These are phyloP conservation scores for Mustela nigripes DNA, from an alignment of 2,113 vertebrate species.

Conservation along the genomic window DNA sequence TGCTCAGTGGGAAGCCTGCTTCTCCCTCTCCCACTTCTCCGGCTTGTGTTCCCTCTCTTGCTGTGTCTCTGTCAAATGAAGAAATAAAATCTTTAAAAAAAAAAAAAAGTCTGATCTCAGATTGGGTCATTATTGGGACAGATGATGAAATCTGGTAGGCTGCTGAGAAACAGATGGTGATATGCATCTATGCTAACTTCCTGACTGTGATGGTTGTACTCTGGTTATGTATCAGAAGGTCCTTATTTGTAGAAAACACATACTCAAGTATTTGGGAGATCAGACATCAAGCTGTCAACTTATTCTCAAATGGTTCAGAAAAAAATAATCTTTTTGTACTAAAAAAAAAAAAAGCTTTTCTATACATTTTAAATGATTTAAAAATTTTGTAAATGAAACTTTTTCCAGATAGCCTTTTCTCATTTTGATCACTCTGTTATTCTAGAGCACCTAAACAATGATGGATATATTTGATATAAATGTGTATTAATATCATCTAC, in stretches of 20 bases:
- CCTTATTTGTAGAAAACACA: constrained; percentile 12
- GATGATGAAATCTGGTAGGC: neutral
- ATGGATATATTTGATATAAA: neutral
- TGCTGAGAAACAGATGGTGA: neutral
- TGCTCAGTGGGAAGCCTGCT: too few species aligned
- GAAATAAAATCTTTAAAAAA: too few species aligned
- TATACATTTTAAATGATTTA: neutral
- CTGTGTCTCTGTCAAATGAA: too few species aligned
- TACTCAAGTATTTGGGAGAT: neutral
- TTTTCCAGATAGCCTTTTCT: neutral
- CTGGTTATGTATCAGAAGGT: neutral
- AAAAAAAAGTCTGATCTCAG: neutral
- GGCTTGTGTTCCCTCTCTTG: too few species aligned
- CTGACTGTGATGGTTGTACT: neutral
- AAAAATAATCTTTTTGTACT: neutral
- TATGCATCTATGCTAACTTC: neutral
- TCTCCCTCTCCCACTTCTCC: too few species aligned
- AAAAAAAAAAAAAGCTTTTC: neutral
- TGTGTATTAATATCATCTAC: neutral
- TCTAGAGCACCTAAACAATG: constrained; percentile 28
- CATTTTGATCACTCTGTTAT: constrained; percentile 11
- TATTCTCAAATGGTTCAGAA: neutral
- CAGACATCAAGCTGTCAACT: constrained; percentile 8
- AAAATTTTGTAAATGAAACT: neutral
- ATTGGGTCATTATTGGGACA: neutral